Percentiles rank a stretch among this genome's conserved stretches.
Conservation (phyloP, 2,888 invertebrate genomes). For the Gerris lacustris region DNA sequence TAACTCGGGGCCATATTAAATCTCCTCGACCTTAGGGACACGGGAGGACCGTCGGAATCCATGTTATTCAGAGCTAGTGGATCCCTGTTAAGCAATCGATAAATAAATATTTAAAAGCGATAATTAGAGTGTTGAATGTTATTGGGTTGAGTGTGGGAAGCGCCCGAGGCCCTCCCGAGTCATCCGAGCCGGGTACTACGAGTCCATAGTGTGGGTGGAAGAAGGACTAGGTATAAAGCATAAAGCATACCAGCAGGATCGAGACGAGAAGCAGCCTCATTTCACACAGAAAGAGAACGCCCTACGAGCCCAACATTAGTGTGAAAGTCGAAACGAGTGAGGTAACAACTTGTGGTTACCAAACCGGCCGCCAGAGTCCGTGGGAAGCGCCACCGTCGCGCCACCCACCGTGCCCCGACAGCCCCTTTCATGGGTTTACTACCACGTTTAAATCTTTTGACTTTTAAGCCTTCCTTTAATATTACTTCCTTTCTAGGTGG, state of each 20-base stretch:
- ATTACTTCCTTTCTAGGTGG: too few species aligned
- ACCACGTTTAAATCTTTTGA: too few species aligned
- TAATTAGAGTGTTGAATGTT: slow-evolving; percentile 5
- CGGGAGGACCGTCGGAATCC: too few species aligned
- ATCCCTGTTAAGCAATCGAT: background rate
- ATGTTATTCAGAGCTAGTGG: too few species aligned
- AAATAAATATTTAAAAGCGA: slow-evolving; percentile 3
- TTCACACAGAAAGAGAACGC: background rate
- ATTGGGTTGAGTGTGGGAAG: slow-evolving; percentile 1
- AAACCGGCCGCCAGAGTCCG: background rate
- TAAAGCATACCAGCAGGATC: background rate
- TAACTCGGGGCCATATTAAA: too few species aligned
- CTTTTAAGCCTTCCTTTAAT: too few species aligned
- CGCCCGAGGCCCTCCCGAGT: background rate
- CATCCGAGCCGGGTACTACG: background rate
- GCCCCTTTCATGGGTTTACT: background rate
- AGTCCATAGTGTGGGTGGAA: background rate
- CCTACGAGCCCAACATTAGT: too few species aligned
- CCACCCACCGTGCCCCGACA: background rate
- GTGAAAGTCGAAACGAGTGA: background rate
- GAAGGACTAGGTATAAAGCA: background rate
- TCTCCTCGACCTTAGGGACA: too few species aligned
- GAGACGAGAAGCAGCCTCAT: background rate
- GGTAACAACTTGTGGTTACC: background rate
- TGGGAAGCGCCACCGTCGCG: background rate